phyloP scores from a whole-genome alignment of 2,888 invertebrate genomes.

The Drosophila niveifrons region DNA sequence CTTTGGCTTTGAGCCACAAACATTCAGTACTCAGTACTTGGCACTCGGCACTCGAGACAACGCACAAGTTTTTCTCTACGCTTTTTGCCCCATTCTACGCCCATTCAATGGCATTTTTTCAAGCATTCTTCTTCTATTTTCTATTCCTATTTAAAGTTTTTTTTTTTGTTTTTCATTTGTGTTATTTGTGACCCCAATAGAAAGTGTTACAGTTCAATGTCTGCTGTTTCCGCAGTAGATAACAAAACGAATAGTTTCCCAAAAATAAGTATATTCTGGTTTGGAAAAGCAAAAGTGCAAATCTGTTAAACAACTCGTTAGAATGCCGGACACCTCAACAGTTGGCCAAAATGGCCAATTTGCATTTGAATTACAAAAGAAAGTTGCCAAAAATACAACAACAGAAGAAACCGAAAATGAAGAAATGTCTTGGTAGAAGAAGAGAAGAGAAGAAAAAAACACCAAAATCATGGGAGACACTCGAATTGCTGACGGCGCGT shows the following conservation, averaged over 20 bases:
- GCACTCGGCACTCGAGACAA: slow-evolving; percentile 13
- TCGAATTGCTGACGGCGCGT: slow-evolving; percentile 64
- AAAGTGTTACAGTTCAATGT: slow-evolving; percentile 83
- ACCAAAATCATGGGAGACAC: slow-evolving; percentile 52
- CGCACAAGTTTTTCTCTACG: slow-evolving; percentile 57
- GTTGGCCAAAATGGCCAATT: slow-evolving; percentile 50
- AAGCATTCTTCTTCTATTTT: slow-evolving; percentile 39
- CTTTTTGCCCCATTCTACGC: slow-evolving; percentile 59
- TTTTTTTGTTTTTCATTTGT: slow-evolving; percentile 6
- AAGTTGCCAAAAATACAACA: slow-evolving; percentile 63
- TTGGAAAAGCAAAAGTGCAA: slow-evolving; percentile 72
- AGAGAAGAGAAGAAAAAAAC: slow-evolving; percentile 24
- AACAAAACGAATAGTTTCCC: slow-evolving; percentile 6
- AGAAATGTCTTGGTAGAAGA: neutral
- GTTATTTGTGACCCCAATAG: slow-evolving; percentile 71
- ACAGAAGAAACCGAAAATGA: slow-evolving; percentile 16
- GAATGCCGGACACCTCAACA: slow-evolving; percentile 57
- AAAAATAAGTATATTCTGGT: slow-evolving; percentile 5
- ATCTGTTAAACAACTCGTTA: slow-evolving; percentile 52
- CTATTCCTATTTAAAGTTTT: slow-evolving; percentile 22
- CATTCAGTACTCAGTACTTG: neutral
- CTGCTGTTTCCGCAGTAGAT: slow-evolving; percentile 54
- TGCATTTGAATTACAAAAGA: slow-evolving; percentile 77
- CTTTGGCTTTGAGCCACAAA: slow-evolving; percentile 53
- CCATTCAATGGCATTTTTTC: slow-evolving; percentile 74